phyloP scores from a whole-genome alignment of 2,888 invertebrate species.

The Lamproptera curius region DNA sequence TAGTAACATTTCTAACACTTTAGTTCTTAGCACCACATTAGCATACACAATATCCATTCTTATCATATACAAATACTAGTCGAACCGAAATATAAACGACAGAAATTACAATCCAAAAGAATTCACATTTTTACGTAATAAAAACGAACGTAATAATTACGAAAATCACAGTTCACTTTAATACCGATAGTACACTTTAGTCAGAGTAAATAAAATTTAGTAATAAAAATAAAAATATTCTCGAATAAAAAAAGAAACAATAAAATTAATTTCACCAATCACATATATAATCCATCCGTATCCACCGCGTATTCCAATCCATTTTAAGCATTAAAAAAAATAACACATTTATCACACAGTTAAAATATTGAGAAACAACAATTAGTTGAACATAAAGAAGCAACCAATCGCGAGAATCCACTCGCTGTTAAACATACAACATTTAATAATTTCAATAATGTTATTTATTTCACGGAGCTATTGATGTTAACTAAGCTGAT shows the following conservation, averaged over 20 bases:
- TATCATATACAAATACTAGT: constrained; percentile 23
- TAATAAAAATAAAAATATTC: too few species aligned
- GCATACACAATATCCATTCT: constrained; percentile 29
- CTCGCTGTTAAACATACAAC: constrained; percentile 54
- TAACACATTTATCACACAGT: not conserved
- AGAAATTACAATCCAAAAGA: too few species aligned
- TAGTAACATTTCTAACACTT: constrained; percentile 32
- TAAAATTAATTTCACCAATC: too few species aligned
- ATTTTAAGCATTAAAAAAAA: not conserved
- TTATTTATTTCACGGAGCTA: constrained; percentile 75
- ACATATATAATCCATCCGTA: too few species aligned
- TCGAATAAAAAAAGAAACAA: too few species aligned
- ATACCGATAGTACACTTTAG: not conserved
- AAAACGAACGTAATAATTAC: too few species aligned
- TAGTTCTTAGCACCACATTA: constrained; percentile 60
- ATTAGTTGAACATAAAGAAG: not conserved
- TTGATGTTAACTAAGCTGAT: constrained; percentile 78
- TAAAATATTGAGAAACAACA: not conserved
- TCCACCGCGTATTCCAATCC: too few species aligned
- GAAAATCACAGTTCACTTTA: constrained; percentile 1
- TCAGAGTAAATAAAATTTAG: too few species aligned
- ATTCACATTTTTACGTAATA: too few species aligned
- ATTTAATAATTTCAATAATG: constrained; percentile 77
- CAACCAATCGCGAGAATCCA: not conserved
- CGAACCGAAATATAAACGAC: too few species aligned